Evolutionary conservation across 2,888 invertebrate genomes (phyloP).

Genomic region (Chymomyza amoena): DNA sequence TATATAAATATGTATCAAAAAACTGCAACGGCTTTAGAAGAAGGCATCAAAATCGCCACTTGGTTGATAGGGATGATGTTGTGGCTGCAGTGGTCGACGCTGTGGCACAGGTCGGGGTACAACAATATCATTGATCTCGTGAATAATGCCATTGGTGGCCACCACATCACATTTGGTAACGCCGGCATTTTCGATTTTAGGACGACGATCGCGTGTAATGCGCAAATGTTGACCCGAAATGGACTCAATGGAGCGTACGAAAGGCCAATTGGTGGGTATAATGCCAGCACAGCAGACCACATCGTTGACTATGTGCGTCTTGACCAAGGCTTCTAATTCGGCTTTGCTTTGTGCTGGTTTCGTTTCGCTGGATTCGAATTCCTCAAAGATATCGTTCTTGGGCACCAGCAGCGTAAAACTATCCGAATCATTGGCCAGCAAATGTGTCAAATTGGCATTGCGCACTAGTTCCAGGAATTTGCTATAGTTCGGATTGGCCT

Average conservation of each 20-base stretch:
- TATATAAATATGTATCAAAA: slow-evolving; percentile 2
- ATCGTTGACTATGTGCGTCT: slow-evolving; percentile 78
- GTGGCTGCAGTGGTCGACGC: slow-evolving; percentile 48
- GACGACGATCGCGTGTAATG: slow-evolving; percentile 78
- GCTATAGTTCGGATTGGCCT: slow-evolving; percentile 76
- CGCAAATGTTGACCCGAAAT: slow-evolving; percentile 75
- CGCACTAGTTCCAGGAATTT: slow-evolving; percentile 76
- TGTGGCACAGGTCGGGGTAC: slow-evolving; percentile 57
- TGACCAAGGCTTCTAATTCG: slow-evolving; percentile 71
- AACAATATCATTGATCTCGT: slow-evolving; percentile 78
- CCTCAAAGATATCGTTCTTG: slow-evolving; percentile 78
- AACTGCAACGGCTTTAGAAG: slow-evolving; percentile 46
- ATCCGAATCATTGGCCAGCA: slow-evolving; percentile 69
- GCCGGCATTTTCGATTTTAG: slow-evolving; percentile 79
- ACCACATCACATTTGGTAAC: slow-evolving; percentile 78
- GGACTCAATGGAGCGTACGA: slow-evolving; percentile 77
- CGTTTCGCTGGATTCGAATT: slow-evolving; percentile 70
- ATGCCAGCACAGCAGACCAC: slow-evolving; percentile 79
- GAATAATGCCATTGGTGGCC: slow-evolving; percentile 77
- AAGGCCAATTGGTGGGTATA: slow-evolving; percentile 78
- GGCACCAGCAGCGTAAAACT: slow-evolving; percentile 77
- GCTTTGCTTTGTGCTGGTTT: slow-evolving; percentile 53
- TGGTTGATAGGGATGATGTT: slow-evolving; percentile 42
- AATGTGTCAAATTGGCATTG: slow-evolving; percentile 74
- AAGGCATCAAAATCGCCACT: slow-evolving; percentile 61